Evolutionary conservation across 2,888 invertebrate species (phyloP), one percentile per base, ranked within the genome.

Genomic region (Acanthopleura granulata): DNA sequence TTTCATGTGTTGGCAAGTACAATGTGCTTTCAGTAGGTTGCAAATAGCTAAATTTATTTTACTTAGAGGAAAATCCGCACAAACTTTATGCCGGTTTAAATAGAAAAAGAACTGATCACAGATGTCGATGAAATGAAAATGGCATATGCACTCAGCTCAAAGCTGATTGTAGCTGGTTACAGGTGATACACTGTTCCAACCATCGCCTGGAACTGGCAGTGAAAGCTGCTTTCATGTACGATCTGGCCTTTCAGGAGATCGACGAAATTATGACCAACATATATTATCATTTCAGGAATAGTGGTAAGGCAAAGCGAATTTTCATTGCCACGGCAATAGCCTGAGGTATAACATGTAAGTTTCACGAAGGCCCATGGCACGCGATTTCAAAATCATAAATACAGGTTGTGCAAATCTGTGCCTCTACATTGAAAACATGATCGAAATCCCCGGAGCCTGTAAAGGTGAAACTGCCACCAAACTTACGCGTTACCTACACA

Each of bases 371-470:
- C 62, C 14, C n/a, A 22, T 22, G 62, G 62, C 15, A 62, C 62
- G 12, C 62, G 62, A 12, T 62, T 62, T 22, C 62, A 62, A 22
- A 62, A 62, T 62, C 62, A 62, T 22, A 62, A 62, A 22, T 22
- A n/a, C 12, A 14, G 62, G 15, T 14, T 22, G n/a, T 62, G n/a
- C 12, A 62, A 62, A 22, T 14, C 62, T 62, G 62, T 62, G 62
- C 22, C 22, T 62, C 11, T 62, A 22, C 62, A n/a, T 12, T 51
- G 62, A 62, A 62, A 62, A 62, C 62, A 62, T 62, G 62, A 22
- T 62, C 11, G 62, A 62, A 62, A 62, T 22, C 14, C 62, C 62
- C 11, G n/a, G 22, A 12, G 62, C 62, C 15, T 62, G 62, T 22
- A 62, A 14, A 11, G 16, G 16, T 18, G 22, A 62, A 62, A 22